Evolutionary conservation across 2,797 vertebrate genomes (phyloP).

Genomic region (Pelodytes ibericus): DNA sequence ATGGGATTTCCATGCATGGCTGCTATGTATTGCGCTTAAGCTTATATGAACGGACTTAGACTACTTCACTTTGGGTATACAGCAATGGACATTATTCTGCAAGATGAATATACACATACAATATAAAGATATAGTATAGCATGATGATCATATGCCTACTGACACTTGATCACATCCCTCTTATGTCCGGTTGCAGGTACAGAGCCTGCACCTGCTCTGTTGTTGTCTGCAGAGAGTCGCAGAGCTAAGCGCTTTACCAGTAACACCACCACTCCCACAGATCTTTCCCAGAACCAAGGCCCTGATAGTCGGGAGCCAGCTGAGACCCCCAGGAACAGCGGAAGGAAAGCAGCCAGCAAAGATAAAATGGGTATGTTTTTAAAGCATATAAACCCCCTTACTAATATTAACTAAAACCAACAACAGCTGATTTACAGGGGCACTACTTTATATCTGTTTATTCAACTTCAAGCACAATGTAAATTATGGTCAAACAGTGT

Average conservation of each 20-base stretch:
- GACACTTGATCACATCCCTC: background rate
- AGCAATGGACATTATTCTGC: background rate
- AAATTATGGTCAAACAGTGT: too few relatives aligned
- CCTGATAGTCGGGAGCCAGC: slow-evolving; percentile 67
- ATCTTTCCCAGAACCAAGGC: slow-evolving; percentile 67
- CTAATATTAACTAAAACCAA: too few relatives aligned
- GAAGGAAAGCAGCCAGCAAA: slow-evolving; percentile 72
- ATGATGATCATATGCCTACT: background rate
- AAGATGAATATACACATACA: background rate
- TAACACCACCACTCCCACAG: slow-evolving; percentile 70
- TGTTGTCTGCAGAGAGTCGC: slow-evolving; percentile 74
- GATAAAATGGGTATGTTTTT: slow-evolving; percentile 80
- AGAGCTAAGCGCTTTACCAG: slow-evolving; percentile 71
- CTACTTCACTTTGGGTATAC: background rate
- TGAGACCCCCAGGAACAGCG: slow-evolving; percentile 65
- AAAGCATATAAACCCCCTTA: too few relatives aligned
- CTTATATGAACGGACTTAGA: too few relatives aligned
- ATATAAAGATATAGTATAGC: background rate
- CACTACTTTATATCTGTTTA: too few relatives aligned
- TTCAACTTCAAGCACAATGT: too few relatives aligned
- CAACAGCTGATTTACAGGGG: too few relatives aligned
- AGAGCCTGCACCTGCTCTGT: slow-evolving; percentile 81
- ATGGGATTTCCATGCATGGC: too few relatives aligned
- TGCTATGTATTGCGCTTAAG: too few relatives aligned
- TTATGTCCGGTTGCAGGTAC: slow-evolving; percentile 73